These are phyloP conservation scores for Chinchilla lanigera DNA, from an alignment of 2,113 vertebrate species.

Conservation along the genomic window DNA sequence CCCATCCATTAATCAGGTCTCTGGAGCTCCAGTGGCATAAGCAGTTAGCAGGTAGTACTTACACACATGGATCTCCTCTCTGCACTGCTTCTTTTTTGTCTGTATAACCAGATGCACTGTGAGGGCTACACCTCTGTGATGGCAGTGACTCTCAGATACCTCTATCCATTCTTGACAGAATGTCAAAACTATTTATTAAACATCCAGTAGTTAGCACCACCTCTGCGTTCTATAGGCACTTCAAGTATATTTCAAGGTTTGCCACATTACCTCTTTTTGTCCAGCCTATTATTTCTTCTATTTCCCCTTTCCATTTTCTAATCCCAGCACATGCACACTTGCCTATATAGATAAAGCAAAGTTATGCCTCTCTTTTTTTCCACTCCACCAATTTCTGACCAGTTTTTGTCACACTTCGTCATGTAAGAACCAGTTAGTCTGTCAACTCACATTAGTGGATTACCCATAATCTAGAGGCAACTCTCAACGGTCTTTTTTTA, in stretches of 20 bases:
- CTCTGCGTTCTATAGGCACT: neutral
- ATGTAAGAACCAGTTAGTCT: neutral
- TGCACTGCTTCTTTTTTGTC: neutral
- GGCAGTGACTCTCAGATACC: constrained; percentile 28
- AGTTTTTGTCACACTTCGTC: neutral
- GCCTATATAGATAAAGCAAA: constrained; percentile 6
- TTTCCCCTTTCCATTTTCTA: constrained; percentile 42
- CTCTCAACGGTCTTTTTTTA: neutral
- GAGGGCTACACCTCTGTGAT: neutral
- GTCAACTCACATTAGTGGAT: neutral
- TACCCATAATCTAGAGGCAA: neutral
- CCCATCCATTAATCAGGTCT: neutral
- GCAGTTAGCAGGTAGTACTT: too few species aligned
- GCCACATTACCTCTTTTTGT: constrained; percentile 12
- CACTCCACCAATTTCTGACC: neutral
- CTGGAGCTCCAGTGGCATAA: too few species aligned
- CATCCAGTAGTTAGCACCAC: neutral
- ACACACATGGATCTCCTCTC: neutral
- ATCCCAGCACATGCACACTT: neutral
- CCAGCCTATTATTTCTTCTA: neutral
- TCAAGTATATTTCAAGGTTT: neutral
- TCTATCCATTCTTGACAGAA: neutral
- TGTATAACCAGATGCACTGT: neutral
- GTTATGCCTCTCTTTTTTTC: neutral
- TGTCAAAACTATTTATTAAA: neutral